Conservation (phyloP, 2,888 invertebrate genomes). For the Coenonympha arcania region DNA sequence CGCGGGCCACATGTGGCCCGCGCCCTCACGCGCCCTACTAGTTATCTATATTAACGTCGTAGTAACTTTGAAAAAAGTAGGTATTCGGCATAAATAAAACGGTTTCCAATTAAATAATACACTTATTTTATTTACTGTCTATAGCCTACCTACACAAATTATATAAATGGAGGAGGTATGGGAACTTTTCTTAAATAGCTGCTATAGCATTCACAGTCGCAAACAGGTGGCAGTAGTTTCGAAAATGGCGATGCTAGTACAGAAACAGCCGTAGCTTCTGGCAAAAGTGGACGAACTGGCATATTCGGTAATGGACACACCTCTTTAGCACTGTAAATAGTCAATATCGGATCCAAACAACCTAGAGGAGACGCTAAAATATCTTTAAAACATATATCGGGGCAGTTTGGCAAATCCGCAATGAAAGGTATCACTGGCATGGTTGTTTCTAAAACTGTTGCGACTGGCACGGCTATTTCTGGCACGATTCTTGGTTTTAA, state of each 20-base stretch:
- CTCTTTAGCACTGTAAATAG: constrained; percentile 16
- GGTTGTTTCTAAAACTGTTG: background rate
- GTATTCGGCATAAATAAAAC: too few relatives aligned
- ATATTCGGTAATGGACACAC: constrained; percentile 22
- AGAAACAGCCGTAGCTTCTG: constrained; percentile 46
- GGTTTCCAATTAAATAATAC: too few relatives aligned
- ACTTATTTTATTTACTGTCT: constrained; percentile 3
- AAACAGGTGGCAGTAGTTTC: constrained; percentile 4
- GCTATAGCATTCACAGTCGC: constrained; percentile 12
- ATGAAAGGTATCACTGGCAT: constrained; percentile 21
- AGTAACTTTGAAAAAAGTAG: too few relatives aligned
- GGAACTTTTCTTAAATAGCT: constrained; percentile 14
- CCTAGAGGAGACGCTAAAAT: constrained; percentile 25
- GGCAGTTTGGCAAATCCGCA: constrained; percentile 21
- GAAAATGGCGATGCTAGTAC: constrained; percentile 34
- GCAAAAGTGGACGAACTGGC: constrained; percentile 38
- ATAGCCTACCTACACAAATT: background rate
- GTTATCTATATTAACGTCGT: too few relatives aligned
- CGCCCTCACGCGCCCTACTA: too few relatives aligned
- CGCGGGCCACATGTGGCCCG: too few relatives aligned
- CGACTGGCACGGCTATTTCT: background rate
- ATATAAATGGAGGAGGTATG: constrained; percentile 27
- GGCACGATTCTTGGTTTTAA: background rate
- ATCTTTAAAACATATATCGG: constrained; percentile 22
- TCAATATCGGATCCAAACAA: constrained; percentile 28